Conservation (phyloP, 2,888 invertebrate genomes). For the Stenodera caucasica region DNA sequence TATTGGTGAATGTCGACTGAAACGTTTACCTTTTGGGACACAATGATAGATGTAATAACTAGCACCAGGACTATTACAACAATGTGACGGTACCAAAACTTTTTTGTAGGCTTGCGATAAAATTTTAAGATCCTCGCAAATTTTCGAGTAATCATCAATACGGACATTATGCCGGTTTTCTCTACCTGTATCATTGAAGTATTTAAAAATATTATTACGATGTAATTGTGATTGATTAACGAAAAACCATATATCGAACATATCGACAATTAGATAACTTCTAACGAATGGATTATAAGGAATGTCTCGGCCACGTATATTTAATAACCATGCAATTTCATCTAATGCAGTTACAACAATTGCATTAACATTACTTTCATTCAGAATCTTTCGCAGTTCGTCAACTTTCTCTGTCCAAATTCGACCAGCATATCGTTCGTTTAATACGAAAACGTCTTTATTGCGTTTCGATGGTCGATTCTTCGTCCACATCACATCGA, state of each 20-base stretch:
- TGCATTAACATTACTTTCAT: conserved; percentile 67
- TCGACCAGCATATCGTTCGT: conserved; percentile 60
- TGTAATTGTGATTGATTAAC: conserved; percentile 68
- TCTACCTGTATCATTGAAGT: conserved; percentile 44
- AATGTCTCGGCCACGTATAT: conserved; percentile 83
- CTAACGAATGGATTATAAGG: conserved; percentile 79
- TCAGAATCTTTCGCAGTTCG: conserved; percentile 66
- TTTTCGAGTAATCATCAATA: conserved; percentile 63
- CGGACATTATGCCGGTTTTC: not conserved
- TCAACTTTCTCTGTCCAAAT: conserved; percentile 77
- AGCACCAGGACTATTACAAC: conserved; percentile 71
- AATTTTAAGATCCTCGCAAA: conserved; percentile 72
- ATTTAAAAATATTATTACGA: conserved; percentile 49
- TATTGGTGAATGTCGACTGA: conserved; percentile 76
- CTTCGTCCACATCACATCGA: conserved; percentile 75
- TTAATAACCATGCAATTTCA: conserved; percentile 86
- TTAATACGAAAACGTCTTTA: conserved; percentile 56
- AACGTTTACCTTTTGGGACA: conserved; percentile 61
- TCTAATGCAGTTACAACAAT: conserved; percentile 84
- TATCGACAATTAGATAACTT: conserved; percentile 72
- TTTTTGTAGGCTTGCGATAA: conserved; percentile 65
- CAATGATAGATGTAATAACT: conserved; percentile 69
- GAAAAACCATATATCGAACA: conserved; percentile 68
- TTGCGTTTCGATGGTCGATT: conserved; percentile 50
- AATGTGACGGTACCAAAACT: conserved; percentile 70